Percentiles rank a stretch among this genome's conserved stretches.
Evolutionary conservation across 2,113 vertebrate genomes (phyloP).

Genomic region (Carassius gibelio): DNA sequence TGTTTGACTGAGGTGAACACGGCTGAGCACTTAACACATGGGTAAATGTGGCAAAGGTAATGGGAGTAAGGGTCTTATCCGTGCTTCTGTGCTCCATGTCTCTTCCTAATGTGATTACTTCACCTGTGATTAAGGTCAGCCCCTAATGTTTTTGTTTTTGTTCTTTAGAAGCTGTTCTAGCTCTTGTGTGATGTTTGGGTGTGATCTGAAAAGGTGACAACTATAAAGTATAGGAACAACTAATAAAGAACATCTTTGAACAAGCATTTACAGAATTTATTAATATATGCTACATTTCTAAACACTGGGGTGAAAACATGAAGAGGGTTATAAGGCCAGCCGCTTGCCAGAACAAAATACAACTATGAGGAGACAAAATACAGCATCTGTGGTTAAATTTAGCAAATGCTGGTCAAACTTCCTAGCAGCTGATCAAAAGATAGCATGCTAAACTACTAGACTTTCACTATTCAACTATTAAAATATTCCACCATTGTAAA

Average conservation of each 20-base stretch:
- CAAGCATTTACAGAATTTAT: not conserved
- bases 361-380: not conserved
- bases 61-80: not conserved
- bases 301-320: not conserved
- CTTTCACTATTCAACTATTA: not conserved
- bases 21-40: not conserved
- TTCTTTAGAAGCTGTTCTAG: not conserved
- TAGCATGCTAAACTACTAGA: not conserved
- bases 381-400: not conserved
- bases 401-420: not conserved
- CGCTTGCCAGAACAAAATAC: too few relatives aligned
- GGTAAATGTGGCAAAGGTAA: not conserved
- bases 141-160: not conserved
- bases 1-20: conserved; percentile 8
- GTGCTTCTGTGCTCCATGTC: not conserved
- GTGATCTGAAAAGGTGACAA: not conserved
- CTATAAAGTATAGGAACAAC: not conserved
- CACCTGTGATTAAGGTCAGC: not conserved
- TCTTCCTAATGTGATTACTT: not conserved
- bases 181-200: not conserved
- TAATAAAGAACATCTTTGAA: too few relatives aligned
- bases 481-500: too few relatives aligned
- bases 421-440: not conserved
- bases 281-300: not conserved
- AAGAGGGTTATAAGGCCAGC: too few relatives aligned